These are phyloP conservation scores for Harpalus rufipes DNA, from an alignment of 2,888 invertebrate genomes.

Conservation along the genomic window DNA sequence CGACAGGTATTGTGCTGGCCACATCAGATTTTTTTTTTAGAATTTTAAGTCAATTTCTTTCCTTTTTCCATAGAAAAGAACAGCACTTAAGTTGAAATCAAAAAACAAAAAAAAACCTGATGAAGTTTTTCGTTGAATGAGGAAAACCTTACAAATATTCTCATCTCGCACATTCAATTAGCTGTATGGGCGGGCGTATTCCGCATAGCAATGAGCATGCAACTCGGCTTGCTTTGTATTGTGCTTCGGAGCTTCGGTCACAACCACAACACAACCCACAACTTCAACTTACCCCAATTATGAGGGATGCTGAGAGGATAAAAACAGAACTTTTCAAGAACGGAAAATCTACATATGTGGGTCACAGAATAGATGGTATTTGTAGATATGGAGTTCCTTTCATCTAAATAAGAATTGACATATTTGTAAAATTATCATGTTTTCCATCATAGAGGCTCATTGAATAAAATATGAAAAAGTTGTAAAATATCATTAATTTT, in stretches of 20 bases:
- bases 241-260: conserved; percentile 37
- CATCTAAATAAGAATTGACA: no score
- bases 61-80: not conserved
- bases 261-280: not conserved
- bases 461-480: no score
- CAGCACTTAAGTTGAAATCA: not conserved
- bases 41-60: not conserved
- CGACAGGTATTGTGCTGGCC: no score
- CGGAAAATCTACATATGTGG: not conserved
- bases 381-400: no score
- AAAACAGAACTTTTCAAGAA: conserved; percentile 34
- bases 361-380: not conserved
- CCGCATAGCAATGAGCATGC: conserved; percentile 55
- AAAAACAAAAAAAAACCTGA: not conserved
- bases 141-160: conserved; percentile 58
- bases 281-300: conserved; percentile 51
- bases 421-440: no score
- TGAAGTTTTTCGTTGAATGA: conserved; percentile 20
- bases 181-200: conserved; percentile 18
- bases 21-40: not conserved
- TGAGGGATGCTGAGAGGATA: conserved; percentile 35
- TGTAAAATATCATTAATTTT: no score
- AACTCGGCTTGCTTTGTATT: conserved; percentile 58
- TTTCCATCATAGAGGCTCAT: no score
- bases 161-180: conserved; percentile 61